Evolutionary conservation across 2,888 invertebrate genomes (phyloP), one percentile per base, ranked within the genome.

Genomic region (Parnassius glacialis): DNA sequence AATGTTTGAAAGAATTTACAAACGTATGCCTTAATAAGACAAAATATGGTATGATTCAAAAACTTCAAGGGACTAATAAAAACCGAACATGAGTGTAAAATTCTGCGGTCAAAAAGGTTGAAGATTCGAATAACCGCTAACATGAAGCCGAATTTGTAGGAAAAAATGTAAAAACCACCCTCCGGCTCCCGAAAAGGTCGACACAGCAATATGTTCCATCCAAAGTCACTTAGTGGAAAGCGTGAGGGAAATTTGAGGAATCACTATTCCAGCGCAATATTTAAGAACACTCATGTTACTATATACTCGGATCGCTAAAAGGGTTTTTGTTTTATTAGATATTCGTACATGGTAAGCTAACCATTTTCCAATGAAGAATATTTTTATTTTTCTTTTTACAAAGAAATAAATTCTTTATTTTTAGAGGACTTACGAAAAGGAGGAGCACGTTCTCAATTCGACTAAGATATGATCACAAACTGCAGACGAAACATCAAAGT

Each of bases 91-190:
- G 42, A 44, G 41, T 52, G 52, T 45, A 34, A 61, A 56, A 56
- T 59, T 42, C 42, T 42, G 42, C 60, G 44, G 44, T 16, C 52
- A 41, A 34, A 59, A 55, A 64, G 62, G 57, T 60, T 53, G 64
- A 52, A 57, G 64, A 67, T 64, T 64, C 66, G 65, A 66, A 65
- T 70, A 65, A 70, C 63, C 67, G 70, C 64, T 66, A 66, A 73
- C 68, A 68, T 64, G 61, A 72, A 70, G 72, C 65, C 68, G 73
- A 76, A 77, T 79, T 78, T 76, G 79, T 78, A 78, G 76, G 80
- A 80, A 85, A 85, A 87, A 84, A 87, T 85, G 85, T 79, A 73
- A 85, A 88, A 83, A 85, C 83, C 84, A 80, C 83, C 84, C 85
- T 64, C 58, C 25, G 64, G 66, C 78, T 72, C 78, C 75, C 66